Conservation (phyloP, 2,888 invertebrate genomes). For the Diploptera punctata region DNA sequence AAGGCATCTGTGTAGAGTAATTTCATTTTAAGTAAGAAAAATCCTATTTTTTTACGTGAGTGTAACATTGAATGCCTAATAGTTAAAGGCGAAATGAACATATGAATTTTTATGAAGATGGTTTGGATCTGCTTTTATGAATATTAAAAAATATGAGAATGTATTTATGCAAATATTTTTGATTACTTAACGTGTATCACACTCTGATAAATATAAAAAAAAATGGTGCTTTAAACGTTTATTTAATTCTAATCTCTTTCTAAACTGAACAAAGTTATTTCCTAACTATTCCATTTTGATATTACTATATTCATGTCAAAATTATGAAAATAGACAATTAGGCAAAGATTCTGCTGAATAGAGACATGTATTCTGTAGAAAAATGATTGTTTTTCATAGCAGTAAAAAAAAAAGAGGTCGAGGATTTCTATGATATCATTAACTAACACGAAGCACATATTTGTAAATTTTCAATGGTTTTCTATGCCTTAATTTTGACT, state of each 20-base stretch:
- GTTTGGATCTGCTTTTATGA: background rate
- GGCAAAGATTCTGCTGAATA: conserved; percentile 13
- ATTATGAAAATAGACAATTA: conserved; percentile 18
- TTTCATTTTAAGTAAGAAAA: conserved; percentile 9
- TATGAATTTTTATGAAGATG: background rate
- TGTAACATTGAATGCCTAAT: background rate
- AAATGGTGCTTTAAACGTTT: too few relatives aligned
- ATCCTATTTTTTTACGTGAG: conserved; percentile 3
- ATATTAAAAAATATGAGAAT: too few relatives aligned
- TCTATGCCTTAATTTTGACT: too few relatives aligned
- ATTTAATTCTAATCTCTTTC: too few relatives aligned
- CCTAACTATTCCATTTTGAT: too few relatives aligned
- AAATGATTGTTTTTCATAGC: conserved; percentile 4
- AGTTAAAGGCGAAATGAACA: background rate
- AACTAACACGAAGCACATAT: too few relatives aligned
- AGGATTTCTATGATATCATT: too few relatives aligned
- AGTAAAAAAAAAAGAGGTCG: background rate
- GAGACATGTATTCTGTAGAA: background rate
- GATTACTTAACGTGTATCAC: too few relatives aligned
- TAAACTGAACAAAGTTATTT: too few relatives aligned
- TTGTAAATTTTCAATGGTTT: too few relatives aligned
- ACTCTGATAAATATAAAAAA: too few relatives aligned
- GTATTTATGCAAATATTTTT: too few relatives aligned
- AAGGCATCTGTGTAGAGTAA: conserved; percentile 33
- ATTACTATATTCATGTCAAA: background rate